A percentile compares a stretch with the other conserved stretches of the same genome.
Conservation (phyloP, 1,140 invertebrate genomes). For the Drosophila takahashii region DNA sequence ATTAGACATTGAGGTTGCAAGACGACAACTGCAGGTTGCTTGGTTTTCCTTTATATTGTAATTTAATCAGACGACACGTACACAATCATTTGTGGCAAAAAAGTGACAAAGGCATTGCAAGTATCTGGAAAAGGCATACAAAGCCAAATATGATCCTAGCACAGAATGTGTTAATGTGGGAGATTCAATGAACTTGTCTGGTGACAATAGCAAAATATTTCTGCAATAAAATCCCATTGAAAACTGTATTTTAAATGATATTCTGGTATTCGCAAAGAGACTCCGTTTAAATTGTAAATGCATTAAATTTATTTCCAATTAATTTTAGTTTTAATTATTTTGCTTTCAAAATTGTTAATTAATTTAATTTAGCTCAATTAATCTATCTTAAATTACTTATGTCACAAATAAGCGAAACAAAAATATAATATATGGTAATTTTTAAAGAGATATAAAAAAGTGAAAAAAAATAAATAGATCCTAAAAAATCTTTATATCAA, state of each 20-base stretch:
- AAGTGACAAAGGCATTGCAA: conserved; percentile 19
- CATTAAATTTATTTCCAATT: not conserved
- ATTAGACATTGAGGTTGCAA: not conserved
- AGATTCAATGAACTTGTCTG: not conserved
- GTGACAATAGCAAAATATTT: conserved; percentile 1
- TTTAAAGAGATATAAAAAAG: no score
- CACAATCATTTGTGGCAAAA: conserved; percentile 9
- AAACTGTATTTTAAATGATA: not conserved
- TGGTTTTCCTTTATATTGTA: conserved; percentile 10
- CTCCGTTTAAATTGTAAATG: not conserved
- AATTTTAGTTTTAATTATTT: not conserved
- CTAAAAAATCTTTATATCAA: no score
- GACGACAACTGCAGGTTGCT: conserved; percentile 1
- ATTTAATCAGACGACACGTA: conserved; percentile 20
- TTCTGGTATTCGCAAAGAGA: not conserved
- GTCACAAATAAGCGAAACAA: no score
- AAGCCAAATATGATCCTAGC: not conserved
- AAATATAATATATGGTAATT: no score
- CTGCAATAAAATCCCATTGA: not conserved
- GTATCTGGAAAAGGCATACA: conserved; percentile 9
- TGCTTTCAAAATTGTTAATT: not conserved
- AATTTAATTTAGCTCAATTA: no score
- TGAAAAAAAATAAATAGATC: no score
- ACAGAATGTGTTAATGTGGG: not conserved
- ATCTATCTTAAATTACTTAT: no score